These are phyloP conservation scores for Promerops cafer DNA, from an alignment of 2,113 vertebrate species.

Conservation along the genomic window DNA sequence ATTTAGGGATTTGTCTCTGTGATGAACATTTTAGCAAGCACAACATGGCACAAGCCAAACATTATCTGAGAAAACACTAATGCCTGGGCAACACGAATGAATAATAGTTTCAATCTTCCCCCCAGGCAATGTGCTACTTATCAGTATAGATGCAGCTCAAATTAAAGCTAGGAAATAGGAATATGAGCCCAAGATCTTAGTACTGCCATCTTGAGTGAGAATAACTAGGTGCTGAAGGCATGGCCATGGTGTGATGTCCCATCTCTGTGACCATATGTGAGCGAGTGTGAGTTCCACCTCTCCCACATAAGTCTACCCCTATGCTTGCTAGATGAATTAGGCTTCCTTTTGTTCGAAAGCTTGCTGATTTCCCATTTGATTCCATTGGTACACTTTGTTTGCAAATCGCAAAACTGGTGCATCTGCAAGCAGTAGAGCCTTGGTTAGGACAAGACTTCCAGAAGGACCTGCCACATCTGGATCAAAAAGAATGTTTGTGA, in stretches of 20 bases:
- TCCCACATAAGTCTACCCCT: background rate
- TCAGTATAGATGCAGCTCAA: background rate
- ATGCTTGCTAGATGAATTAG: background rate
- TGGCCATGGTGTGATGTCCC: background rate
- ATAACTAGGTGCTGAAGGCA: background rate
- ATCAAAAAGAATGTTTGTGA: background rate
- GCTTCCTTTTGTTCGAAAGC: background rate
- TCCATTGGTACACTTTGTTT: background rate
- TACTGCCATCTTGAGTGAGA: background rate
- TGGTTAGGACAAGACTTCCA: background rate
- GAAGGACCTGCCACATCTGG: background rate
- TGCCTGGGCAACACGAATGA: fast-evolving
- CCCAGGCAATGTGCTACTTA: background rate
- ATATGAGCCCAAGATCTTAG: background rate
- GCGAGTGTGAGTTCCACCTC: fast-evolving
- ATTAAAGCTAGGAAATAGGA: background rate
- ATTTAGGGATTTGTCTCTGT: background rate
- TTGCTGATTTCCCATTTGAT: background rate
- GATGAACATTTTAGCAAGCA: background rate
- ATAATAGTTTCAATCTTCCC: background rate
- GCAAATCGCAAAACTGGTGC: background rate
- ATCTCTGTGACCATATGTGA: background rate
- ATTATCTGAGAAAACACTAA: background rate
- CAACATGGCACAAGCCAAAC: background rate
- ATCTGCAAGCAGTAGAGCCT: background rate